Base-by-base conservation (phyloP, 2,888 invertebrate species). In the Xestoiulus laeticollis region DNA sequence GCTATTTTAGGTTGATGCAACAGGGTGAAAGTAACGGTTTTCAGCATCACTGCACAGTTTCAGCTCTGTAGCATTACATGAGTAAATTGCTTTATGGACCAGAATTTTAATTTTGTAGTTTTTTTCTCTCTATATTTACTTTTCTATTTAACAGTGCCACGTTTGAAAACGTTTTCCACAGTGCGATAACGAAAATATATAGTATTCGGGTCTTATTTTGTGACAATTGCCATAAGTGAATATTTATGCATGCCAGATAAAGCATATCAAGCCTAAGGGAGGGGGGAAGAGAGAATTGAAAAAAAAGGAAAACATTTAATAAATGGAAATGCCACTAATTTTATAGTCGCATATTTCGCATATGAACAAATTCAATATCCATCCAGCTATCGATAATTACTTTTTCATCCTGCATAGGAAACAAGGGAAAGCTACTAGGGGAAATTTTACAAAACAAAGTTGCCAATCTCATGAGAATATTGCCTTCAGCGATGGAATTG, bases 391-490 rank as follows among this genome's bases (percentile, higher is more conserved):
- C 78, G 78, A 78, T 78, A 78, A 78, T 78, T 78, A 78, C 78
- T 78, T 78, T 78, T 78, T 78, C 78, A 78, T 78, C 48, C 78
- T 30, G 78, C 30, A 30, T 26, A 78, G 78, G 78, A 78, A 78
- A 78, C 22, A 14, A 22, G 30, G 30, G 26, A 78, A 78, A 78
- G 78, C 78, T 78, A 78, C 22, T 19, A 30, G 78, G 78, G 30
- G 30, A 78, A 78, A 78, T 78, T 78, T 78, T 78, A 78, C 78
- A 30, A 78, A 85, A 85, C 85, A 85, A 85, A 85, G 85, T 85
- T 85, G 38, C 43, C 85, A 85, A 44, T 85, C 85, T 85, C 85
- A 22, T 43, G 85, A 85, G 85, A 85, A 85, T 85, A 85, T 38
- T 85, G 38, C 85, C 85, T 10, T 12, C 32, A 22, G 85, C 85